phyloP scores from a whole-genome alignment of 2,888 invertebrate genomes.

The Stictocephala bisonia region DNA sequence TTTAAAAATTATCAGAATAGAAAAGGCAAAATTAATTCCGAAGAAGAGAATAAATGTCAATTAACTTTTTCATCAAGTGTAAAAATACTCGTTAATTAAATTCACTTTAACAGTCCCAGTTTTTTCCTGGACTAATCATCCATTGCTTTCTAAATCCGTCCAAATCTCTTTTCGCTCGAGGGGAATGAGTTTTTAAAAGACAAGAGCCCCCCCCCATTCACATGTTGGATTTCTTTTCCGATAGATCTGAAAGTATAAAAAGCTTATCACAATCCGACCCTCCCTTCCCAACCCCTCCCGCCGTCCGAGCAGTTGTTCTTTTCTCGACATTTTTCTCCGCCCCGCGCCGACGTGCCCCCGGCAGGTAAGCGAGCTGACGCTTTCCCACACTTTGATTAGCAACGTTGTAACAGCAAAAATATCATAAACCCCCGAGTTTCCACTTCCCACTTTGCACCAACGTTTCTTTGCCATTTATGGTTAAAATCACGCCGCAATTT shows the following conservation, averaged over 20 bases:
- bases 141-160: slow-evolving; percentile 47
- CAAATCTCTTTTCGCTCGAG: slow-evolving; percentile 46
- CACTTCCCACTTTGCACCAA: too few species aligned
- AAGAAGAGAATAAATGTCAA: slow-evolving; percentile 44
- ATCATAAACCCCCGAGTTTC: not conserved
- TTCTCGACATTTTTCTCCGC: slow-evolving; percentile 43
- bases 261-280: slow-evolving; percentile 50
- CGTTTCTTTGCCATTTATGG: too few species aligned
- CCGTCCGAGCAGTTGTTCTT: slow-evolving; percentile 25
- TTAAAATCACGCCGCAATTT: too few species aligned
- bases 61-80: slow-evolving; percentile 44
- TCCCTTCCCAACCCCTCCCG: not conserved
- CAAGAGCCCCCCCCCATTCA: slow-evolving; percentile 46
- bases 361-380: slow-evolving; percentile 22
- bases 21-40: slow-evolving; percentile 43
- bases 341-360: slow-evolving; percentile 27
- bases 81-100: slow-evolving; percentile 45
- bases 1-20: slow-evolving; percentile 29
- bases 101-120: slow-evolving; percentile 41
- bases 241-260: slow-evolving; percentile 52
- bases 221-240: slow-evolving; percentile 50
- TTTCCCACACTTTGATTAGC: slow-evolving; percentile 28
- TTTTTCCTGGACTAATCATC: slow-evolving; percentile 48
- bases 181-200: slow-evolving; percentile 49
- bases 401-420: slow-evolving; percentile 25